These are phyloP conservation scores for Capreolus pygargus DNA, from an alignment of 2,113 vertebrate species.

Conservation along the genomic window DNA sequence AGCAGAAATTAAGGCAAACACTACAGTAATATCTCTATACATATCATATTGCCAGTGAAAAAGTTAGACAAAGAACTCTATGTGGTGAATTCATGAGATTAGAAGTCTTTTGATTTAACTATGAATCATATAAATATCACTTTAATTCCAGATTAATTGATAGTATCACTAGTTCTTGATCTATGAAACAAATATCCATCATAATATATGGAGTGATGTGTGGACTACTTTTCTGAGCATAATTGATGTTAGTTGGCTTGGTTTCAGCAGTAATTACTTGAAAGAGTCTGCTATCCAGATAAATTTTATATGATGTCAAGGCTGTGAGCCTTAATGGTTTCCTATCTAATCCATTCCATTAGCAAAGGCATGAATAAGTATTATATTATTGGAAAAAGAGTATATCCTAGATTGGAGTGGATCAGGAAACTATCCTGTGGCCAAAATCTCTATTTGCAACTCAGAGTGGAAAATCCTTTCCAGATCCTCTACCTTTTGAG, in stretches of 20 bases:
- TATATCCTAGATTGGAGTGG: neutral
- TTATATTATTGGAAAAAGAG: neutral
- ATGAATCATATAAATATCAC: neutral
- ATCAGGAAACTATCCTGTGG: neutral
- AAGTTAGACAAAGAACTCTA: neutral
- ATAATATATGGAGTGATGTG: neutral
- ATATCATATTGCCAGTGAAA: neutral
- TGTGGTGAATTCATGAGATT: neutral
- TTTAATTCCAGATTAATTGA: neutral
- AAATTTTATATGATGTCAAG: conserved; percentile 17
- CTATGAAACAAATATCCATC: neutral
- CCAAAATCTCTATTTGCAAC: neutral
- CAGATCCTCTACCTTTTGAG: neutral
- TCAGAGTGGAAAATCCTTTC: neutral
- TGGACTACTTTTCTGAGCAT: conserved; percentile 2
- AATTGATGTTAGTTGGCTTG: conserved; percentile 5
- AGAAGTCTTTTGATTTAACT: conserved; percentile 22
- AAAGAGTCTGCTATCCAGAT: neutral
- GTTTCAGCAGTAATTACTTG: conserved; percentile 6
- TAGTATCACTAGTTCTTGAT: conserved; percentile 26
- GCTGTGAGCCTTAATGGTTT: neutral
- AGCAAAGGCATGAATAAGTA: neutral
- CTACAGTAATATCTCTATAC: neutral
- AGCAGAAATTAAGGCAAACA: neutral
- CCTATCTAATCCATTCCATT: neutral